Base-by-base conservation (phyloP, 2,797 vertebrate species). In the Coregonus suidteri region DNA sequence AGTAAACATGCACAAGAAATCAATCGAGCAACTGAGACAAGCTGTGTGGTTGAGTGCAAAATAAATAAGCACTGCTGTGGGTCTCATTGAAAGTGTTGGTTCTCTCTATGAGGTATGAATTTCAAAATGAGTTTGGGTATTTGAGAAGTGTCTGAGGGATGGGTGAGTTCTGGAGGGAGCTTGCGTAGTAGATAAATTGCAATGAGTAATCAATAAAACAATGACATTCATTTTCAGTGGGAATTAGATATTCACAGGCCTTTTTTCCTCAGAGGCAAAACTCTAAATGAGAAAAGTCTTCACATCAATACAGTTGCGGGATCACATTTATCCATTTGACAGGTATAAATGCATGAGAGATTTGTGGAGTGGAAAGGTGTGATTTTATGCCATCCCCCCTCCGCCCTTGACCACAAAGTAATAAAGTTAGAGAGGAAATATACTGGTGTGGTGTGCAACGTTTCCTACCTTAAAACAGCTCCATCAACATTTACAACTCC, bases 251-350 rank as follows among this genome's bases (percentile, higher is more conserved):
- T 85, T 84, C 83, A 81, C 79, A 74, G 73, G 84, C 75, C 76
- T 66, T 85, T 81, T 86, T 80, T 75, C 83, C 84, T 72, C 16
- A 86, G 41, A 80, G 80, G 81, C 62, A 74, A 74, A 79, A 47
- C 84, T 85, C 80, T 83, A 88, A 92, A 91, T 91, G 88, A 91
- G 90, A 87, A 90, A 90, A 87, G 83, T 84, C 84, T 90, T 79
- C 47, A 76, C 82, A 84, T 91, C 90, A 77, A 88, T 90, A 90
- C 13, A 83, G 82, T 20, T 85, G 78, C 69, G 4, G 82, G 52
- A 2, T 79, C 79, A 84, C 73, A 9, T 83, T 82, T 83, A 88
- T 81, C 84, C 74, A 59, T 87, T 87, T 86, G 83, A 82, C 75
- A 53, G 79, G 79, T 73, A 81, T 81, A 81, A 84, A 69, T 80